Evolutionary conservation across 2,888 invertebrate species (phyloP), one percentile per base, ranked within the genome.

Genomic region (Mimumesa dahlbomi): DNA sequence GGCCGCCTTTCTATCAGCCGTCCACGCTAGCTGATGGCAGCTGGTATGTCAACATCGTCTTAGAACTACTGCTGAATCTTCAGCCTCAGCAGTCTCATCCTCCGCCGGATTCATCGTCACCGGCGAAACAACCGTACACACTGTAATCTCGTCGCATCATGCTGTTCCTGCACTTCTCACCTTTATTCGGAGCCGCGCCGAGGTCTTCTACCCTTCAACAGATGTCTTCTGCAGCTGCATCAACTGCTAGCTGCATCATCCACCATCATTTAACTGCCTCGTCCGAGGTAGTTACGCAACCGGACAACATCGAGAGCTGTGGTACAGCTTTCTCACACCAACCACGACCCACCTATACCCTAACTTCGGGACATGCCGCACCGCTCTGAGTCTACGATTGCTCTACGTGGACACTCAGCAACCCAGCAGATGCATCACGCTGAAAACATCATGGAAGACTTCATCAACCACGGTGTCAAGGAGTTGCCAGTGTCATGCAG

Each of bases 1-100:
- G 87, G 89, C 87, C 87, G 85, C 83, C 86, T 87, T 88, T 88
- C 87, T 87, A 83, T 85, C 87, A 82, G 81, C 87, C 81, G 82
- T 79, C 86, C 82, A 82, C 84, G 79, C 67, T 82, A 81, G 67
- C 83, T 75, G 74, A 70, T 73, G 73, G 73, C 82, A 75, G 73
- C 79, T 49, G 75, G 70, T 69, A 70, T 72, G 49, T 73, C 81
- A 75, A 62, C 73, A 48, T 70, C 79, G 53, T 56, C 81, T 77
- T 75, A 80, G 71, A 65, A 74, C 75, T 29, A 61, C 69, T 64
- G 69, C 74, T 63, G 72, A 74, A 71, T 58, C 68, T 73, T 67
- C 79, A 73, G 22, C 73, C 49, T 63, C 72, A 48, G 56, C 73
- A 58, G 61, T n/a, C 57, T 54, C 63, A 36, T 16, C 65, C 64